Conservation (phyloP, 2,113 vertebrate genomes). For the Antechinus stuartii region DNA sequence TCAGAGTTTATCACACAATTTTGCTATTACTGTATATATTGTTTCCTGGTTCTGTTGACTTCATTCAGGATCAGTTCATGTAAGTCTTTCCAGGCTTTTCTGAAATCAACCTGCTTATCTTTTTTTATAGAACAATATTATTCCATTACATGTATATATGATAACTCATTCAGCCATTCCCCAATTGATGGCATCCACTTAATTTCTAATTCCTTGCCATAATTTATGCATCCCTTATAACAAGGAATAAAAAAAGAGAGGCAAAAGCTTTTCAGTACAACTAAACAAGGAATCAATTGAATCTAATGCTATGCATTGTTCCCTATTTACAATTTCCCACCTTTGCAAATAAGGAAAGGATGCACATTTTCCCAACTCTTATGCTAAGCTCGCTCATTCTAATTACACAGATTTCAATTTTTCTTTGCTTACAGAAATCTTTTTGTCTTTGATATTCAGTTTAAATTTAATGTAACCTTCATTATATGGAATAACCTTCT, state of each 20-base stretch:
- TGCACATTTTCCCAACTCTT: not conserved
- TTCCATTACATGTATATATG: too few species aligned
- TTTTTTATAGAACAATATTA: too few species aligned
- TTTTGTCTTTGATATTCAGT: not conserved
- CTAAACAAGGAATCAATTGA: not conserved
- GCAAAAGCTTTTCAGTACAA: not conserved
- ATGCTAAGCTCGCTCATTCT: not conserved
- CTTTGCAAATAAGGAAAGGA: not conserved
- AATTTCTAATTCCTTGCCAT: too few species aligned
- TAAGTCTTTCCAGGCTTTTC: too few species aligned
- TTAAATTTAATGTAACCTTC: slow-evolving; percentile 31
- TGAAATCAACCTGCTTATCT: too few species aligned
- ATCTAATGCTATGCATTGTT: not conserved
- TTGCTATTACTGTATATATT: too few species aligned
- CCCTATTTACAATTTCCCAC: not conserved
- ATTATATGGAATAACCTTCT: slow-evolving; percentile 61
- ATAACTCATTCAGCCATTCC: too few species aligned
- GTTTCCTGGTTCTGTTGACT: too few species aligned
- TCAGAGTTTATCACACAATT: too few species aligned
- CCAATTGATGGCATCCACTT: too few species aligned
- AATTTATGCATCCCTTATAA: not conserved
- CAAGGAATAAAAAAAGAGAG: not conserved
- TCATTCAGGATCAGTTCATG: too few species aligned
- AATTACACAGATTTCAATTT: not conserved
- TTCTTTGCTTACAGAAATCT: not conserved